A percentile compares a stretch with the other conserved stretches of the same genome.
phyloP scores from a whole-genome alignment of 1,140 invertebrate genomes.

The Apis florea region DNA sequence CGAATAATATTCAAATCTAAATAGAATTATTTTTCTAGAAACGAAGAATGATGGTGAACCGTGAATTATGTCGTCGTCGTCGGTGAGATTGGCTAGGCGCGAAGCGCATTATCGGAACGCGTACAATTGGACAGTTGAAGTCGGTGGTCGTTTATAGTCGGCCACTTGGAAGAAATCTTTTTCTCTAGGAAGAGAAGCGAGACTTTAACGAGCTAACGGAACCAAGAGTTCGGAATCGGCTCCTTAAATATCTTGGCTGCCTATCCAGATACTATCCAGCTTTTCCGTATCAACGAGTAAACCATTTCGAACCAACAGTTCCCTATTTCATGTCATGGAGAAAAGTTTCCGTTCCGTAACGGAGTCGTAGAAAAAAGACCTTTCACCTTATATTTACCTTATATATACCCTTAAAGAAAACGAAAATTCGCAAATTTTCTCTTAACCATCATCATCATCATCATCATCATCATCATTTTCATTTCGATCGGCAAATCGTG shows the following conservation, averaged over 20 bases:
- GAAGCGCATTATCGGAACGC: slow-evolving; percentile 9
- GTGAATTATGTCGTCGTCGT: background rate
- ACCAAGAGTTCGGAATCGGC: slow-evolving; percentile 35
- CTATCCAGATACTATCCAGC: slow-evolving; percentile 67
- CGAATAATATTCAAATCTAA: too few relatives aligned
- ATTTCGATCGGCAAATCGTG: too few relatives aligned
- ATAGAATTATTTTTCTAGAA: too few relatives aligned
- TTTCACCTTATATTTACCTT: slow-evolving; percentile 9
- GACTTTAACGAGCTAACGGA: slow-evolving; percentile 41
- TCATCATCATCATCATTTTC: too few relatives aligned
- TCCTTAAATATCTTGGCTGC: slow-evolving; percentile 64
- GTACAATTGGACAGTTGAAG: slow-evolving; percentile 14
- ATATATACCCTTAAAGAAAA: background rate
- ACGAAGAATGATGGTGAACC: too few relatives aligned
- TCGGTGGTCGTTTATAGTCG: slow-evolving; percentile 37
- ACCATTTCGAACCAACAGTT: slow-evolving; percentile 63
- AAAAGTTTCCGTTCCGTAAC: slow-evolving; percentile 61
- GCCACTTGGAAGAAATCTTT: slow-evolving; percentile 31
- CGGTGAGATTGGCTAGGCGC: background rate
- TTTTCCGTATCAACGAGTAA: slow-evolving; percentile 75
- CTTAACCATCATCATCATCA: too few relatives aligned
- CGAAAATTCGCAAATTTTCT: background rate
- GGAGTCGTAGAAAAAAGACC: slow-evolving; percentile 14
- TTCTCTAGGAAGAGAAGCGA: slow-evolving; percentile 14
- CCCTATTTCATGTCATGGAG: slow-evolving; percentile 70